Evolutionary conservation across 2,113 vertebrate genomes (phyloP).

Genomic region (Axis porcinus): DNA sequence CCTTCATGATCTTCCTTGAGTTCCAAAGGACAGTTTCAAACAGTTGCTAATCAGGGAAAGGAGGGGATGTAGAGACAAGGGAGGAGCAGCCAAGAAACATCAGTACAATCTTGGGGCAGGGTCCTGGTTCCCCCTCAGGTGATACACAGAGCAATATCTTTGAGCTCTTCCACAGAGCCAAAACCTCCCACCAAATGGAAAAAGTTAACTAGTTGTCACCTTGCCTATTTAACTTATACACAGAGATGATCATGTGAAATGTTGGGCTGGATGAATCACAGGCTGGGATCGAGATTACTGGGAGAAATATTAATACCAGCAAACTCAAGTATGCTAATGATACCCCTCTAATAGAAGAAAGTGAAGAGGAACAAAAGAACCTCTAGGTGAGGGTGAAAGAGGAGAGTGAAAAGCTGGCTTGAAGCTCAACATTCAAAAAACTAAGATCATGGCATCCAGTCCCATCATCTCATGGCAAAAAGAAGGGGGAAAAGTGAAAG

Average conservation of each 20-base stretch:
- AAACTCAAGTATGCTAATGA: background rate
- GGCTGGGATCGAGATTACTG: background rate
- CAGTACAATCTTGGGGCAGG: background rate
- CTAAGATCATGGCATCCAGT: background rate
- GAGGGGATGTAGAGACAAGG: background rate
- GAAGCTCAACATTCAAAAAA: background rate
- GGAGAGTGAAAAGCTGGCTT: background rate
- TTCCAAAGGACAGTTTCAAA: background rate
- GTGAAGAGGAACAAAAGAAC: background rate
- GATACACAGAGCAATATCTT: background rate
- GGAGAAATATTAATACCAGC: background rate
- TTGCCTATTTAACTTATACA: background rate
- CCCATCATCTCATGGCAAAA: background rate
- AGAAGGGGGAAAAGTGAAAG: background rate
- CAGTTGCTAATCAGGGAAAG: background rate
- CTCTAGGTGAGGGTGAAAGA: background rate
- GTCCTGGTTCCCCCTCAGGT: background rate
- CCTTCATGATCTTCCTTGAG: background rate
- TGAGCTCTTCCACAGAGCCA: background rate
- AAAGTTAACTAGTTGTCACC: background rate
- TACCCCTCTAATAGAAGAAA: background rate
- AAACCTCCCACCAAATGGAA: background rate
- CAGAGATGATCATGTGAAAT: background rate
- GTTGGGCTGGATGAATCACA: background rate
- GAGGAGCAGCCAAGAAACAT: background rate